Evolutionary conservation across 2,888 invertebrate genomes (phyloP).

Genomic region (Hetaerina titia): DNA sequence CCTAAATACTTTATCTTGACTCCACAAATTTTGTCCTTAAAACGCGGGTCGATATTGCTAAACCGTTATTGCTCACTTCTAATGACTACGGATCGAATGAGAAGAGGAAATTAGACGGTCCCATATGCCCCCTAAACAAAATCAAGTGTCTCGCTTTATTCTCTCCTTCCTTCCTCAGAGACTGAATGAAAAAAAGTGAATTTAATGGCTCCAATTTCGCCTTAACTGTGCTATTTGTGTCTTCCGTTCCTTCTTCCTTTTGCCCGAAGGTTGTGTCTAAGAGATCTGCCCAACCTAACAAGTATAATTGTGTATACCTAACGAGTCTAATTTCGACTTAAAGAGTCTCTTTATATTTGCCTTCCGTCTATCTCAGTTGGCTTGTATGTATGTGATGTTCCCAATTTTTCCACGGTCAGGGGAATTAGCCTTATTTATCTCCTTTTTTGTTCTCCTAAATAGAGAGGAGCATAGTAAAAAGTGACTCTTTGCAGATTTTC

Average conservation of each 20-base stretch:
- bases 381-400: background rate
- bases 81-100: background rate
- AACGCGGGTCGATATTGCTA: background rate
- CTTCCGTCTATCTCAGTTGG: background rate
- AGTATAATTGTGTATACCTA: background rate
- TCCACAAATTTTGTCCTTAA: background rate
- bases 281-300: background rate
- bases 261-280: background rate
- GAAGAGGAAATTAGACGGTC: slow-evolving; percentile 3
- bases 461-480: too few species aligned
- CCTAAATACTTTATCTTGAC: background rate
- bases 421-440: background rate
- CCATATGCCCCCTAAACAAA: background rate
- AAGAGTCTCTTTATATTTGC: background rate
- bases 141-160: background rate
- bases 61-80: slow-evolving; percentile 12
- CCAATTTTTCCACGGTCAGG: background rate
- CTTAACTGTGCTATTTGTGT: slow-evolving; percentile 13
- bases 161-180: background rate
- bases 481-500: too few species aligned
- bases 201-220: slow-evolving; percentile 12
- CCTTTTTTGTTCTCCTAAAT: background rate
- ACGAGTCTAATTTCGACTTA: background rate
- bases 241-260: background rate
- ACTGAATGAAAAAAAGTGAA: background rate